Percentiles rank a stretch among this genome's conserved stretches.
These are phyloP conservation scores for Brachionus asplanchnoidis DNA, from an alignment of 1,140 invertebrate genomes.

Conservation along the genomic window DNA sequence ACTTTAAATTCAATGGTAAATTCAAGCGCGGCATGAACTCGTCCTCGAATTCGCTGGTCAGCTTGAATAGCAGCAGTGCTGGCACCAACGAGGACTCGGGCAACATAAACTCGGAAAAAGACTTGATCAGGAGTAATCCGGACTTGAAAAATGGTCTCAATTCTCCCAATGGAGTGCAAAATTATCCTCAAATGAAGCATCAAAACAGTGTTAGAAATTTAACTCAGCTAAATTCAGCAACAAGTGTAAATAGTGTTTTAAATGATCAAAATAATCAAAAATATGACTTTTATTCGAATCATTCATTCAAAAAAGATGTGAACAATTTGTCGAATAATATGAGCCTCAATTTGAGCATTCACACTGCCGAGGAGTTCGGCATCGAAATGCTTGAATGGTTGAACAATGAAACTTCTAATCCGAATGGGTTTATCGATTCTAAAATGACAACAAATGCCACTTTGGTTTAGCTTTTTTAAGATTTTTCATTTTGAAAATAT, in stretches of 20 bases:
- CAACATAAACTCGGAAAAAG: conserved; percentile 30
- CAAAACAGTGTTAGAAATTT: conserved; percentile 6
- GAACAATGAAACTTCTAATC: conserved; percentile 26
- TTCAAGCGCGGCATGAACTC: conserved; percentile 33
- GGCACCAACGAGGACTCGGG: conserved; percentile 21
- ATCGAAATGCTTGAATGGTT: conserved; percentile 39
- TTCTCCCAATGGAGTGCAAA: neutral
- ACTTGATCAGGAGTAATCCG: conserved; percentile 26
- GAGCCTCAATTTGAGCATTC: conserved; percentile 36
- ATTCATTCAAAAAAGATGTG: conserved; percentile 29
- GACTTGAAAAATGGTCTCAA: conserved; percentile 13
- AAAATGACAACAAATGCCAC: conserved; percentile 25
- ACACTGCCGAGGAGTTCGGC: conserved; percentile 38
- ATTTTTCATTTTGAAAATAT: neutral
- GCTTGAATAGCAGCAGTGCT: conserved; percentile 35
- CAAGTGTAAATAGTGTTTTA: neutral
- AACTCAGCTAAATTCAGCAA: neutral
- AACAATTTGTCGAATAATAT: conserved; percentile 29
- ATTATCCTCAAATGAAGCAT: neutral
- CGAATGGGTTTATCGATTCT: neutral
- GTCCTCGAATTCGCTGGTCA: conserved; percentile 31
- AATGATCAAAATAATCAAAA: neutral
- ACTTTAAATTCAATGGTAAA: conserved; percentile 1
- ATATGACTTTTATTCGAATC: conserved; percentile 8
- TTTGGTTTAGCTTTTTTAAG: neutral